These are phyloP conservation scores for Lithobates sylvaticus DNA, from an alignment of 2,797 vertebrate genomes.

Conservation along the genomic window DNA sequence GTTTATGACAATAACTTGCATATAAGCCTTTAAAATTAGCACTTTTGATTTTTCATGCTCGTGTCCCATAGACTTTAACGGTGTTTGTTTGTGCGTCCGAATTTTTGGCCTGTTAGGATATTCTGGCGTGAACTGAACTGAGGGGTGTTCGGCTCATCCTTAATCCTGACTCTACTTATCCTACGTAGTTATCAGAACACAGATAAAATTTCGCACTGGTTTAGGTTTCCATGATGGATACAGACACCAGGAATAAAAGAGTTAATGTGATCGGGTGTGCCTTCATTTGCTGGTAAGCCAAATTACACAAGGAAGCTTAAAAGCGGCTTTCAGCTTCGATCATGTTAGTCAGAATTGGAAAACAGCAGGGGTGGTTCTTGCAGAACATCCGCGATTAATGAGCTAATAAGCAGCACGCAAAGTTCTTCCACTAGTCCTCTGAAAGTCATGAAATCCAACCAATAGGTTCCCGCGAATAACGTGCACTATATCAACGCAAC, in stretches of 20 bases:
- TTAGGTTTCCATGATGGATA: background rate
- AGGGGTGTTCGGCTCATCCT: too few species aligned
- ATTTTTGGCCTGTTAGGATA: too few species aligned
- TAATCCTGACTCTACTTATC: too few species aligned
- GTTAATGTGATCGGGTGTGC: background rate
- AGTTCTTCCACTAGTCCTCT: background rate
- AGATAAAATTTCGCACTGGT: too few species aligned
- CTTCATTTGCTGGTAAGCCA: background rate
- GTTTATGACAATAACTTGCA: too few species aligned
- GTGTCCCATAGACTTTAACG: too few species aligned
- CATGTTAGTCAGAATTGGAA: conserved; percentile 32
- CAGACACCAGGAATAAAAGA: background rate
- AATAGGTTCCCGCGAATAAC: background rate
- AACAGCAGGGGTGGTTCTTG: conserved; percentile 22
- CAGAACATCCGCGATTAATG: conserved; percentile 44
- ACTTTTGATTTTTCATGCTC: too few species aligned
- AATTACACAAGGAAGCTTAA: conserved; percentile 5
- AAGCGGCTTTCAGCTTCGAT: conserved; percentile 21
- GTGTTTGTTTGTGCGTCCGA: too few species aligned
- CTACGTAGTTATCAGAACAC: too few species aligned
- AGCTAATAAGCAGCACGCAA: conserved; percentile 38
- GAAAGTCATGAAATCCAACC: background rate
- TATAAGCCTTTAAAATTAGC: too few species aligned
- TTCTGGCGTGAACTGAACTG: too few species aligned
- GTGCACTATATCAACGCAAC: background rate